A percentile compares a stretch with the other conserved stretches of the same genome.
phyloP scores from a whole-genome alignment of 1,140 invertebrate genomes.

The Phortica variegata region DNA sequence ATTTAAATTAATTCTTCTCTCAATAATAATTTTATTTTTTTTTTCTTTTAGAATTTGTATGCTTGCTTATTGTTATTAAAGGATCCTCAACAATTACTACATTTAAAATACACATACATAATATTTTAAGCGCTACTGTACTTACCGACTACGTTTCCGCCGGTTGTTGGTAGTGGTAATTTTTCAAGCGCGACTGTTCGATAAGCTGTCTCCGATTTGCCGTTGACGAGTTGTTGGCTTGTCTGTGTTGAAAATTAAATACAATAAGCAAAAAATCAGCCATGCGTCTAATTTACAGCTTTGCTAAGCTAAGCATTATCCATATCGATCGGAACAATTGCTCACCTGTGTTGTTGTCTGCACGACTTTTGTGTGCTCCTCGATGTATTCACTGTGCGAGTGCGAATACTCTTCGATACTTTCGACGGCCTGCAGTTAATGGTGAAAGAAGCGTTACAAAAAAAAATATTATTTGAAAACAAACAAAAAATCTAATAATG shows the following conservation, averaged over 20 bases:
- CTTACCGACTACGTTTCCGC: conserved; percentile 72
- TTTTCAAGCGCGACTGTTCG: conserved; percentile 69
- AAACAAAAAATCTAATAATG: conserved; percentile 10
- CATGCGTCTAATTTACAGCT: too few species aligned
- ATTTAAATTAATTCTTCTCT: too few species aligned
- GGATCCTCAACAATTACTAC: too few species aligned
- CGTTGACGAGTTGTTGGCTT: conserved; percentile 44
- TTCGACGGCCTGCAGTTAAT: conserved; percentile 58
- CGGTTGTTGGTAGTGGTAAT: conserved; percentile 71
- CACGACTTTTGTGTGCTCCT: conserved; percentile 49
- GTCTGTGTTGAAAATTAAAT: too few species aligned
- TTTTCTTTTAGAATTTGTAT: too few species aligned
- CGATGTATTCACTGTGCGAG: conserved; percentile 46
- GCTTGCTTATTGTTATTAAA: too few species aligned
- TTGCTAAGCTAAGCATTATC: too few species aligned
- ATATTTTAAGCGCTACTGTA: too few species aligned
- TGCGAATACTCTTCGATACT: conserved; percentile 49
- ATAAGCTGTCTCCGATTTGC: conserved; percentile 58
- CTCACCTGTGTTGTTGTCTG: conserved; percentile 49
- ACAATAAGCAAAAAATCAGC: too few species aligned
- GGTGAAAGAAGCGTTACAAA: conserved; percentile 23
- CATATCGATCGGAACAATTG: too few species aligned
- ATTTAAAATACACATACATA: too few species aligned
- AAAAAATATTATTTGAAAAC: conserved; percentile 36
- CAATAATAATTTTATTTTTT: too few species aligned